These are phyloP conservation scores for Apaloderma vittatum DNA, from an alignment of 2,113 vertebrate species.

Conservation along the genomic window DNA sequence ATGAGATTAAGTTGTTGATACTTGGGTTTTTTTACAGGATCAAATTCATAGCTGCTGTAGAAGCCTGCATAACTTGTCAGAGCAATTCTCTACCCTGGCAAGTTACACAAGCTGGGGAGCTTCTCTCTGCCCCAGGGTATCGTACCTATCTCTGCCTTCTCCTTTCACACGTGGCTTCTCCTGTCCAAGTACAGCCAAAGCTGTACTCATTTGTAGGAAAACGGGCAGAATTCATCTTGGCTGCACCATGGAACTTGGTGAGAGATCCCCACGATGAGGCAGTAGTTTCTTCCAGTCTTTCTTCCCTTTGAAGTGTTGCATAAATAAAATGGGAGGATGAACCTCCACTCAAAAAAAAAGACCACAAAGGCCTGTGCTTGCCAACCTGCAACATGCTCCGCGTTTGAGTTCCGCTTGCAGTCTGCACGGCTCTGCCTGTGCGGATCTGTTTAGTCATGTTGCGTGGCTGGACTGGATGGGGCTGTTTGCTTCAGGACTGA, in stretches of 20 bases:
- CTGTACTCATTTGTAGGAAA: neutral
- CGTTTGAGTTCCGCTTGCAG: neutral
- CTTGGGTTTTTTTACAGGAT: constrained; percentile 49
- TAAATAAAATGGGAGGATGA: neutral
- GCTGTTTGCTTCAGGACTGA: neutral
- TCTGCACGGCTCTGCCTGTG: neutral
- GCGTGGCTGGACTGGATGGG: neutral
- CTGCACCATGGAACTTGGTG: neutral
- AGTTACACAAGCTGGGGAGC: constrained; percentile 45
- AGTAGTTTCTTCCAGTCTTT: neutral
- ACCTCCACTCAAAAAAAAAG: neutral
- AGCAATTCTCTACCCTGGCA: constrained; percentile 40
- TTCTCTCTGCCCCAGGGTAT: neutral
- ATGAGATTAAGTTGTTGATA: constrained; percentile 56
- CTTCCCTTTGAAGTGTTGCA: neutral
- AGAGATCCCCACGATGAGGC: neutral
- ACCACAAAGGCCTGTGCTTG: neutral
- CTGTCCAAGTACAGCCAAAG: too few species aligned
- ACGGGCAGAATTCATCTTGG: neutral
- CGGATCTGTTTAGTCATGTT: constrained; percentile 44
- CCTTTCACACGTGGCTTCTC: neutral
- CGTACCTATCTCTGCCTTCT: neutral
- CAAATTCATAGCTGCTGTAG: constrained; percentile 32
- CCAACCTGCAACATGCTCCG: neutral
- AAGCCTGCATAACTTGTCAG: constrained; percentile 34